Evolutionary conservation across 2,113 vertebrate genomes (phyloP), one percentile per base, ranked within the genome.

Genomic region (Pelobates fuscus): DNA sequence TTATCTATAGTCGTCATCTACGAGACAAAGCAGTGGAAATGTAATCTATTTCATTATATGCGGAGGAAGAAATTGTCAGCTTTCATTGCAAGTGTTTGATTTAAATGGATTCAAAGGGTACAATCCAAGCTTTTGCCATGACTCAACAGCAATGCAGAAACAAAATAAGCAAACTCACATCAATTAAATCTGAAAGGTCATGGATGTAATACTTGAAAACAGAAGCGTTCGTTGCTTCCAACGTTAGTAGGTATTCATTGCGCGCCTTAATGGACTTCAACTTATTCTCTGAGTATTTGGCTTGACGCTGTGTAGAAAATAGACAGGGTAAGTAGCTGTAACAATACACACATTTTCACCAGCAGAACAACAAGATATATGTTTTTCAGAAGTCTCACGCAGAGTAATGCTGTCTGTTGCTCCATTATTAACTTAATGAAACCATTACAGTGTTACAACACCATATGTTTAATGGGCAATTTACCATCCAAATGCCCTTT

Each of bases 151-250:
- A 41, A 41, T 8, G n/a, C 37, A n/a, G 27, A 49, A 66, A 44
- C 17, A 67, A 2, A 74, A 49, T 14, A 67, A 82, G 65, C 76
- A 37, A 93, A 98, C 97, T 98, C 86, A 99, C 97, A 26, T 99
- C 97, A 73, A 98, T 98, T 88, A 98, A 84, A 86, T 98, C 97
- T 0, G 96, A 96, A 86, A 99, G 90, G 84, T 99, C 97, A 10
- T 98, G 96, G 85, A 99, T 96, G 78, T 99, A 99, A 84, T 98
- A 99, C 86, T 99, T 99, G 92, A 98, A 98, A 67, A 98, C 93
- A 1, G 97, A 97, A 70, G 95, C 93, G 81, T 99, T 99, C 27
- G 95, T 93, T 26, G 97, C 97, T 89, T 99, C 97, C 68, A 99
- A 92, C 12, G 97, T 99, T 83, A 99, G 92, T 60, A 99, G 92